Conservation (phyloP, 2,797 vertebrate species). For the Spinibarbus caldwelli region DNA sequence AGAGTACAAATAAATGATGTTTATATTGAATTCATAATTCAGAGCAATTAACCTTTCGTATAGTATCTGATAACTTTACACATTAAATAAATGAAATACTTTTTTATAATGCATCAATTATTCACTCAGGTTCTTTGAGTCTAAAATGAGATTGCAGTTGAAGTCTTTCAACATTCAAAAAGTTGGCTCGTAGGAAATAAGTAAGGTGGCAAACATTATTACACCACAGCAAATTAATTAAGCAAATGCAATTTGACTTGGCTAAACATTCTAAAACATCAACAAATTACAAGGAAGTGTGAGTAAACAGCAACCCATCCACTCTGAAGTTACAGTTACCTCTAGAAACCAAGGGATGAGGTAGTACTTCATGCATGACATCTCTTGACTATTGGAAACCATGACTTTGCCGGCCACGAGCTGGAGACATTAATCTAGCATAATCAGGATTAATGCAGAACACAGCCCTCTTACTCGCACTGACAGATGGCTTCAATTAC, state of each 20-base stretch:
- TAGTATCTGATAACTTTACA: neutral
- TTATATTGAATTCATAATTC: neutral
- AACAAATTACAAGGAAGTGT: neutral
- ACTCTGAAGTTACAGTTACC: neutral
- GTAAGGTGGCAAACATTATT: neutral
- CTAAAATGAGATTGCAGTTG: neutral
- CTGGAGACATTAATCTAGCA: slow-evolving; percentile 53
- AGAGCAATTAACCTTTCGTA: neutral
- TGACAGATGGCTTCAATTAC: slow-evolving; percentile 65
- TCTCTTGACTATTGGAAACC: slow-evolving; percentile 48
- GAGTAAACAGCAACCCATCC: slow-evolving; percentile 23
- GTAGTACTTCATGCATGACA: slow-evolving; percentile 26
- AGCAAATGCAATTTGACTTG: neutral
- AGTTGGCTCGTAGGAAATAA: neutral
- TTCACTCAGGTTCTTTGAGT: neutral
- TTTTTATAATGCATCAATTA: neutral
- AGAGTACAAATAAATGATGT: neutral
- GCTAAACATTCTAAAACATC: neutral
- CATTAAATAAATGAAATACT: neutral
- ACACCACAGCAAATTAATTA: neutral
- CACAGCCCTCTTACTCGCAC: slow-evolving; percentile 50
- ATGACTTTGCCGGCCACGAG: slow-evolving; percentile 29
- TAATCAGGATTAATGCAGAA: slow-evolving; percentile 58
- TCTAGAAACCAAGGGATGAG: neutral
- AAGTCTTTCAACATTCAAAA: neutral